A percentile compares a stretch with the other conserved stretches of the same genome.
phyloP scores from a whole-genome alignment of 2,797 vertebrate species.

The Hypotaenidia okinawae region DNA sequence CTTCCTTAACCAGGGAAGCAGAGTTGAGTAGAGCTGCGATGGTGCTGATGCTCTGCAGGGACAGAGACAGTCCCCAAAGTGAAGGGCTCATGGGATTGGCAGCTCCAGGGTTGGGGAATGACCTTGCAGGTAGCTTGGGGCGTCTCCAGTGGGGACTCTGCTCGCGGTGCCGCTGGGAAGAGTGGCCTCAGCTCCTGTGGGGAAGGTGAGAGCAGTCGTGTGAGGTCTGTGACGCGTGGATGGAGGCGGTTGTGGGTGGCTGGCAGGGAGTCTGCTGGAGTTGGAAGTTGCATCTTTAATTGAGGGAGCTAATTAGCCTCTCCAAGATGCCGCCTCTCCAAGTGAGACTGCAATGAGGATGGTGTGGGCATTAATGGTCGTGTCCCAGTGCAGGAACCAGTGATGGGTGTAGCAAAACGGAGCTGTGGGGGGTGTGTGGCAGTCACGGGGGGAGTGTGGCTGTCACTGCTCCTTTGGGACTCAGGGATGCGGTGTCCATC shows the following conservation, averaged over 20 bases:
- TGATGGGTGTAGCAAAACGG: fast-evolving
- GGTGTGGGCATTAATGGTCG: fast-evolving
- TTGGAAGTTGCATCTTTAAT: constrained; percentile 27
- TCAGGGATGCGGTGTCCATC: background rate
- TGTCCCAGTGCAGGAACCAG: fast-evolving
- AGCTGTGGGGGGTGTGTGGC: too few species aligned
- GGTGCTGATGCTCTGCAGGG: background rate
- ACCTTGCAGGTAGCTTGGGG: background rate
- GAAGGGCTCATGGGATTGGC: background rate
- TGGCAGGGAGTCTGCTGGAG: background rate
- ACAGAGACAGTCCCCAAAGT: background rate
- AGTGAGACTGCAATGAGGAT: background rate
- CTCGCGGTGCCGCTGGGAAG: fast-evolving
- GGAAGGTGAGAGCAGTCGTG: background rate
- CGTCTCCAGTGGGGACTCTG: background rate
- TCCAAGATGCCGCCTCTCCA: background rate
- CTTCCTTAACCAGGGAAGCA: background rate
- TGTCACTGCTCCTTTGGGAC: background rate
- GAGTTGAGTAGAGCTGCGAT: background rate
- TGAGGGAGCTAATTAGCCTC: background rate
- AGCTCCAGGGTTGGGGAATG: background rate
- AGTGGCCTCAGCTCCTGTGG: background rate
- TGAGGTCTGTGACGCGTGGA: fast-evolving
- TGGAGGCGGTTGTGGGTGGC: background rate
- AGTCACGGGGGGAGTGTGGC: too few species aligned